Conservation (phyloP, 2,797 vertebrate genomes). For the Sciurus vulgaris region DNA sequence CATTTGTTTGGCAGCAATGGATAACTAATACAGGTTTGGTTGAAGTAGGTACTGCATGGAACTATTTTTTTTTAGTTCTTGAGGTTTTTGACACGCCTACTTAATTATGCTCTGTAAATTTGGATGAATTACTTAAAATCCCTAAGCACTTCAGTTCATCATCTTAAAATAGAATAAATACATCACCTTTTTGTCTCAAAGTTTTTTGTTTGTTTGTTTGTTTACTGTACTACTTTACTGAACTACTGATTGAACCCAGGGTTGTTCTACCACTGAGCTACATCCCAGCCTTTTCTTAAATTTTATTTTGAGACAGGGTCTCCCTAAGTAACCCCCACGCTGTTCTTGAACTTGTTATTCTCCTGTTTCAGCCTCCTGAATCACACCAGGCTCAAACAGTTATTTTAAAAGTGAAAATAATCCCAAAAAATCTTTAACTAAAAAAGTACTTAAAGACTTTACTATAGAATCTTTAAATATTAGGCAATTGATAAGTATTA, state of each 20-base stretch:
- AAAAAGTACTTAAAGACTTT: background rate
- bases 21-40: background rate
- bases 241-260: too few relatives aligned
- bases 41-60: background rate
- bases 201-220: too few relatives aligned
- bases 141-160: background rate
- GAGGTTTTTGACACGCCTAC: background rate
- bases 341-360: too few relatives aligned
- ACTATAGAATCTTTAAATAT: background rate
- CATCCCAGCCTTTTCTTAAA: too few relatives aligned
- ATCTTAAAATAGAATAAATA: conserved; percentile 37
- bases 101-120: conserved; percentile 8
- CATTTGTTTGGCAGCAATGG: background rate
- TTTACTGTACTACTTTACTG: too few relatives aligned
- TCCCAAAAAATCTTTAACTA: background rate
- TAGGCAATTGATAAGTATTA: background rate
- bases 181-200: background rate
- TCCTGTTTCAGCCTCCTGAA: too few relatives aligned
- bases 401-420: background rate
- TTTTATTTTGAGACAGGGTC: too few relatives aligned
- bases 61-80: background rate
- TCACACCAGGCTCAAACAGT: background rate
- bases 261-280: too few relatives aligned
- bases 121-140: background rate
- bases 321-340: too few relatives aligned